Evolutionary conservation across 2,888 invertebrate genomes (phyloP), one percentile per base, ranked within the genome.

Genomic region (Amblyjoppa proteus): DNA sequence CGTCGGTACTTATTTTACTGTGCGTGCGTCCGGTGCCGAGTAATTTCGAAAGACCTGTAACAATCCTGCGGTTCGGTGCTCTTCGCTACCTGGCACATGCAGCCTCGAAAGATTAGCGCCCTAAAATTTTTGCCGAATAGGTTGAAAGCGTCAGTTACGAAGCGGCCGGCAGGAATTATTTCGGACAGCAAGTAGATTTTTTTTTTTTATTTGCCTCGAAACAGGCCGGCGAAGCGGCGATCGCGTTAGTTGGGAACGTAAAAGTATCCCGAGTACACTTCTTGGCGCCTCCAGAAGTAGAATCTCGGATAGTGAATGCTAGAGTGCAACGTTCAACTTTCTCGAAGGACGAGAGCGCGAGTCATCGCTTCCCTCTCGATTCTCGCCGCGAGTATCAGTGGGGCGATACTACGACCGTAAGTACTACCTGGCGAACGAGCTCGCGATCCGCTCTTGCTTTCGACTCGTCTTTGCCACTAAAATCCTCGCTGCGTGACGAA

Each of bases 11-110:
- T 41, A 41, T 41, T 41, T 41, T 41, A 41, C 41, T 11, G 41
- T 41, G 41, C 87, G 85, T 87, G 84, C 87, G 85, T 86, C 69
- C 84, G 85, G 84, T 85, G 82, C 84, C 16, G 89, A 85, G 88
- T 89, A 38, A 31, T 77, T 77, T 69, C n/a, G n/a, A 20, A 49
- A 58, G 58, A 58, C 56, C 53, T 80, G 80, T 75, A 76, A 79
- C 75, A 70, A 84, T 84, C n/a, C 38, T 41, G 31, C 53, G 11
- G 11, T 49, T 41, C 45, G 38, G 11, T 25, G 58, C 25, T 34
- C 75, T 71, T 75, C 75, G 75, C 70, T 45, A 56, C 77, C 66
- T 77, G 77, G n/a, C 69, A 66, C 83, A n/a, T 61, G 81, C 81
- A 56, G 68, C 25, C 45, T 25, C 16, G 58, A 34, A 76, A 66